Evolutionary conservation across 2,797 vertebrate genomes (phyloP), one percentile per base, ranked within the genome.

Genomic region (Mionectes olivaceus): DNA sequence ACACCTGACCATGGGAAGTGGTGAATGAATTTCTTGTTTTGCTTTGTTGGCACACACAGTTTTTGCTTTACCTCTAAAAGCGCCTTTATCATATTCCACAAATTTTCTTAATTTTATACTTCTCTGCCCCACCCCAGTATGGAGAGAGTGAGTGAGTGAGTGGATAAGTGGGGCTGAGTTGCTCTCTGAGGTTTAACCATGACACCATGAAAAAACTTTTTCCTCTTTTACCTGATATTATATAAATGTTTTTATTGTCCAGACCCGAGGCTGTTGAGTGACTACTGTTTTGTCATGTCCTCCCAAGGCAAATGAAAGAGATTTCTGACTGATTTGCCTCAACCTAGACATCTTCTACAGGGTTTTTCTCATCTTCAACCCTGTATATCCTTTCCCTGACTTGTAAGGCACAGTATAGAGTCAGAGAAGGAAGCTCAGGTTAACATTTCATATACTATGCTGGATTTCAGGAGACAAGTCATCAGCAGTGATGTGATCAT

Each of bases 241-340:
- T 74, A 84, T 19, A 84, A 89, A 91, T 33, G 30, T 87, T 97
- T 94, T 93, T 94, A 94, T 97, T 95, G 92, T 47, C 74, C n/a
- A 33, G 77, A 64, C 70, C 87, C 55, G 50, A 75, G 67, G 68
- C 79, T 82, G 41, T 70, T 76, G 87, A 79, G 53, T 75, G 86
- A 78, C 55, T 89, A 71, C 71, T 89, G 57, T 49, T 96, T 94
- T 87, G 44, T 59, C 41, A 8, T 84, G 57, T 89, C 74, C 87
- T 96, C 95, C 85, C 55, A 79, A 91, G 84, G 73, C 73, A 91
- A 88, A 90, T 50, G 69, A 92, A 50, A 73, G 37, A 71, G 32
- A 82, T 86, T 87, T 79, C 92, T 76, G 55, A 60, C 69, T 81
- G 69, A 61, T 56, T 88, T 88, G 90, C 90, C 81, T 94, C 52